Base-by-base conservation (phyloP, 1,140 invertebrate species). In the Elymnias hypermnestra region DNA sequence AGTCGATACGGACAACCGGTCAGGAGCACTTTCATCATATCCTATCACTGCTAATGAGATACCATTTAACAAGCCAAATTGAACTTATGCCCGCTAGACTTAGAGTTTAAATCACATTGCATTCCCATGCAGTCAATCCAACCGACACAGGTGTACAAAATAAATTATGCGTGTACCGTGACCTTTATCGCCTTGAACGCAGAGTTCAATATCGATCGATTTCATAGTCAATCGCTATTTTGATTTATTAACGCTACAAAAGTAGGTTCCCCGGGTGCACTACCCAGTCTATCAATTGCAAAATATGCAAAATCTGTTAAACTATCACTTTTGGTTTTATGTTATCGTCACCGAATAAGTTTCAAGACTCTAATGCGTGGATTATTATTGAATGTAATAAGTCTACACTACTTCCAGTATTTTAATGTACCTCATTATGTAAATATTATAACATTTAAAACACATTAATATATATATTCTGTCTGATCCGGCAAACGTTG, bases 11-110 rank as follows among this genome's bases (percentile, higher is more conserved):
- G 21, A 26, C 26, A 25, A 37, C 33, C 35, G 33, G 44, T 29
- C 35, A 29, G 18, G 18, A 38, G 23, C 15, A 47, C 44, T 46
- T 46, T 46, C 43, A 38, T 38, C 42, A 37, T 28, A 18, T 36
- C 41, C 22, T 46, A 18, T 47, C 18, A 29, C 26, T 23, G 23
- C 22, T 31, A 38, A 47, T 29, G 21, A 13, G 17, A 13, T 9
- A 40, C 2, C 1, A 3, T 21, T 29, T 12, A 29, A 29, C 19
- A 31, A 39, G 2, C 10, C 12, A 6, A 39, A 26, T 15, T 23
- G 3, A 23, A 31, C 35, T 39, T 8, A 38, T 31, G 22, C 1
- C n/a, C 10, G 2, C n/a, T 10, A 0, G 0, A 12, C 1, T 19
- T 41, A 41, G 7, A 29, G 39, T 12, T 25, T 10, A 31, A 31